phyloP scores from a whole-genome alignment of 2,888 invertebrate genomes.

The Archips crataeganus region DNA sequence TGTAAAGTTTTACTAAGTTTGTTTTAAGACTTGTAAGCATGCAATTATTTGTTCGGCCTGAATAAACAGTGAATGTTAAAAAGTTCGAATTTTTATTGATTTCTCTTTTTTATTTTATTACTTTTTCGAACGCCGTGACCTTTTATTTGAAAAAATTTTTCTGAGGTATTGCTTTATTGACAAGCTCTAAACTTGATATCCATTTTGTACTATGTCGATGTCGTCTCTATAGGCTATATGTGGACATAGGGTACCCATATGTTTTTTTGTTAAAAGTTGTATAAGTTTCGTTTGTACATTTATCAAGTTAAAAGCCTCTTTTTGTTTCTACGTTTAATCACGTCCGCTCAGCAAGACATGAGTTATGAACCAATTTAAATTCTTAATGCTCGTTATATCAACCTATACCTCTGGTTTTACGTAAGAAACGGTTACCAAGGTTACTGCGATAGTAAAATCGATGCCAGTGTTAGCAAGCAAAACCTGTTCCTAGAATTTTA shows the following conservation, averaged over 20 bases:
- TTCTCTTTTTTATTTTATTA: not conserved
- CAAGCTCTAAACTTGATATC: not conserved
- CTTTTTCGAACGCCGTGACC: not conserved
- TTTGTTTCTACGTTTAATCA: conserved; percentile 2
- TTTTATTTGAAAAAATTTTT: not conserved
- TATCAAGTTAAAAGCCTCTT: not conserved
- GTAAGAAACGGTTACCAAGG: conserved; percentile 44
- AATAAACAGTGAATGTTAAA: not conserved
- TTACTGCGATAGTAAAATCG: conserved; percentile 47
- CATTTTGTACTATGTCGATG: not conserved
- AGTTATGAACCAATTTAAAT: conserved; percentile 12
- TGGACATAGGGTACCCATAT: too few relatives aligned
- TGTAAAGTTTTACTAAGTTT: conserved; percentile 13
- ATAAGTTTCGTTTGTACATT: not conserved
- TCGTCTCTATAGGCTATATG: too few relatives aligned
- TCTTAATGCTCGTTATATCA: conserved; percentile 17
- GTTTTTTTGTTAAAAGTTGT: not conserved
- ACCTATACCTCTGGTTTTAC: conserved; percentile 26
- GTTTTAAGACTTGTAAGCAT: not conserved
- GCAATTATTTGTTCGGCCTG: not conserved
- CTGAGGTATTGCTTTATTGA: not conserved
- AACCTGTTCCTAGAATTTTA: conserved; percentile 32
- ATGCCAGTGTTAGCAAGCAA: conserved; percentile 40
- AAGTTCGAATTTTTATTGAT: not conserved
- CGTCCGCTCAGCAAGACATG: conserved; percentile 4